A percentile compares a stretch with the other conserved stretches of the same genome.
Conservation (phyloP, 2,888 invertebrate species). For the Synergus umbraculus region DNA sequence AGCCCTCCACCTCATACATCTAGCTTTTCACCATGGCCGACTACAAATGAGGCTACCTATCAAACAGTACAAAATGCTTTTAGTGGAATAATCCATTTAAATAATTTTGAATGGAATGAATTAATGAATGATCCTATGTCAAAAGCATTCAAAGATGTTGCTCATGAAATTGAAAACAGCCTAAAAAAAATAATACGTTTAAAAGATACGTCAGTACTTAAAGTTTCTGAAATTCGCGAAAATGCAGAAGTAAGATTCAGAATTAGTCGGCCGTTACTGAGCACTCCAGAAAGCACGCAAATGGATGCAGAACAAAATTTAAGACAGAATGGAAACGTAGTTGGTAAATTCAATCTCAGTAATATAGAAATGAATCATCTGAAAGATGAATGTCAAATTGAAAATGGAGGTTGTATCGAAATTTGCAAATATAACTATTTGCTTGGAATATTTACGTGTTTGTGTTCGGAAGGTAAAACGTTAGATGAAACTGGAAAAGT, state of each 20-base stretch:
- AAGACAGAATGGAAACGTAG: slow-evolving; percentile 62
- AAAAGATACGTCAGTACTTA: slow-evolving; percentile 61
- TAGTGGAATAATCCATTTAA: slow-evolving; percentile 84
- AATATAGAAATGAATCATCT: slow-evolving; percentile 71
- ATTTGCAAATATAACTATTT: slow-evolving; percentile 83
- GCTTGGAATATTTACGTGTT: slow-evolving; percentile 82
- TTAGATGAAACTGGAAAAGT: slow-evolving; percentile 78
- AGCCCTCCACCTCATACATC: slow-evolving; percentile 73
- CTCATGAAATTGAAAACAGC: slow-evolving; percentile 80
- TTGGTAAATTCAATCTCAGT: slow-evolving; percentile 69
- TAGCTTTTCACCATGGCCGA: slow-evolving; percentile 70
- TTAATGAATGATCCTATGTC: slow-evolving; percentile 82
- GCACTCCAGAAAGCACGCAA: slow-evolving; percentile 65
- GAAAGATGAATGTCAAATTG: slow-evolving; percentile 83
- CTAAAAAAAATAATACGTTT: slow-evolving; percentile 78
- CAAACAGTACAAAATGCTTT: slow-evolving; percentile 83
- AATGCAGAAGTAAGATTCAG: slow-evolving; percentile 71
- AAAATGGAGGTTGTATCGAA: slow-evolving; percentile 83
- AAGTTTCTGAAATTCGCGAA: slow-evolving; percentile 69
- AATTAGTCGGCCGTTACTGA: slow-evolving; percentile 67
- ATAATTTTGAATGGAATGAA: slow-evolving; percentile 82
- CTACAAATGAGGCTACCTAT: slow-evolving; percentile 71
- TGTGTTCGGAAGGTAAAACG: slow-evolving; percentile 81
- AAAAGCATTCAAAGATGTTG: slow-evolving; percentile 81
- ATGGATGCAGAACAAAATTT: slow-evolving; percentile 66